These are phyloP conservation scores for Drosophila trichaetosa DNA, from an alignment of 2,888 invertebrate genomes.

Conservation along the genomic window DNA sequence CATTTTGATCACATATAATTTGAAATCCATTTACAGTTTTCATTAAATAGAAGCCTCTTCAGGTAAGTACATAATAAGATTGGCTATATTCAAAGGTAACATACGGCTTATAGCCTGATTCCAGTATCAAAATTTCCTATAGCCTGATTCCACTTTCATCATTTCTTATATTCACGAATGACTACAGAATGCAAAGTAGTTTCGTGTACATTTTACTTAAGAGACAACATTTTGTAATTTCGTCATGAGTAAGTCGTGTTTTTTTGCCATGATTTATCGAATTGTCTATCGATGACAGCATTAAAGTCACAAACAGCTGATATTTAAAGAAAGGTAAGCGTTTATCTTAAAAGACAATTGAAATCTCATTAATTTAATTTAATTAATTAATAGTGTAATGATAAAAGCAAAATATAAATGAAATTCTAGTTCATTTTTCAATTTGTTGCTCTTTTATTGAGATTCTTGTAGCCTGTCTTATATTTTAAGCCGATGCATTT, in stretches of 20 bases:
- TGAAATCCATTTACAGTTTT: background rate
- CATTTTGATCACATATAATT: background rate
- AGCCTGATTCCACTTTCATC: too few species aligned
- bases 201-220: background rate
- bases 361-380: too few species aligned
- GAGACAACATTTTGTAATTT: background rate
- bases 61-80: background rate
- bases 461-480: too few species aligned
- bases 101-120: background rate
- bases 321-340: too few species aligned
- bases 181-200: background rate
- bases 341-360: too few species aligned
- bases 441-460: background rate
- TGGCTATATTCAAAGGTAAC: background rate
- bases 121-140: background rate
- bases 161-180: background rate
- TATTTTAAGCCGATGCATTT: background rate
- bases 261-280: background rate
- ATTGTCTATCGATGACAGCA: background rate
- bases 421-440: rapidly evolving
- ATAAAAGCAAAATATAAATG: background rate
- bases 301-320: too few species aligned
- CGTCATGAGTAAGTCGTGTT: background rate
- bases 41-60: background rate
- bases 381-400: too few species aligned